Percentiles rank a stretch among this genome's conserved stretches.
These are phyloP conservation scores for Polydrusus cervinus DNA, from an alignment of 2,888 invertebrate genomes.

Conservation along the genomic window DNA sequence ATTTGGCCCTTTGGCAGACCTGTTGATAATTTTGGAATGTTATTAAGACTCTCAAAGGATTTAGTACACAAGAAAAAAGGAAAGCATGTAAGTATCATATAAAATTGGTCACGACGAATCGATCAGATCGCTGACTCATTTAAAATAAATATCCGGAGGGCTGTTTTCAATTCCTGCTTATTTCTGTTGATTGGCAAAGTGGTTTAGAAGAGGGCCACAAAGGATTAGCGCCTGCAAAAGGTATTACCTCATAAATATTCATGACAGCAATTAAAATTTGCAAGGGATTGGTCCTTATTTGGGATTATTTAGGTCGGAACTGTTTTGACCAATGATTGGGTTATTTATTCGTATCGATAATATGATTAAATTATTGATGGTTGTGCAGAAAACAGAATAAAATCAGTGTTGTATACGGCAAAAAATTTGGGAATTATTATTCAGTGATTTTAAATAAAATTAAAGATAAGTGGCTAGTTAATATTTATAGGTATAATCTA, in stretches of 20 bases:
- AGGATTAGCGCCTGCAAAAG: slow-evolving; percentile 42
- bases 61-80: neutral
- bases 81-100: neutral
- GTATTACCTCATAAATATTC: slow-evolving; percentile 46
- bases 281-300: slow-evolving; percentile 35
- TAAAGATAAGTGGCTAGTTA: too few species aligned
- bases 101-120: neutral
- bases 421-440: too few species aligned
- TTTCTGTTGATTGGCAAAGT: slow-evolving; percentile 35
- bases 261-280: slow-evolving; percentile 45
- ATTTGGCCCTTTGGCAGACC: neutral
- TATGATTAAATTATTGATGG: neutral
- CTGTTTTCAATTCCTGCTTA: slow-evolving; percentile 21
- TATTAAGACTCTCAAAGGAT: neutral
- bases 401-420: too few species aligned
- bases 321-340: neutral
- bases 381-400: too few species aligned
- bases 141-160: neutral
- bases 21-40: neutral
- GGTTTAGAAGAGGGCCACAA: slow-evolving; percentile 26
- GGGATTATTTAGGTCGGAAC: neutral
- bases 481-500: too few species aligned
- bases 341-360: neutral
- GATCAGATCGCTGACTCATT: neutral
- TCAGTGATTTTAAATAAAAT: too few species aligned